Evolutionary conservation across 2,797 vertebrate species (phyloP).

Genomic region (Neosilurus hyrtlii): DNA sequence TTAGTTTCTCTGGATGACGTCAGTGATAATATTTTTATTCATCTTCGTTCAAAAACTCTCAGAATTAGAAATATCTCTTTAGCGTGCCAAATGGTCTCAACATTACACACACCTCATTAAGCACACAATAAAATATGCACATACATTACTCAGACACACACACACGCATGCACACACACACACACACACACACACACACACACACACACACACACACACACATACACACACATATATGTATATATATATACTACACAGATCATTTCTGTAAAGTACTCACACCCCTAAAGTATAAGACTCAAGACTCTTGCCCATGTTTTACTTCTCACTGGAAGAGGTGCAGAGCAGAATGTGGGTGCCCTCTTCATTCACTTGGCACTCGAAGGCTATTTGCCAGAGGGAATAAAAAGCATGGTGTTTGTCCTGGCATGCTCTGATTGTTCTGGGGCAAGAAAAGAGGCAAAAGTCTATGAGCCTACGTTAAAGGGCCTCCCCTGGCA

Average conservation of each 20-base stretch:
- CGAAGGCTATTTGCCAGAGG: slow-evolving; percentile 68
- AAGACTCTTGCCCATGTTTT: neutral
- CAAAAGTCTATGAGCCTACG: slow-evolving; percentile 56
- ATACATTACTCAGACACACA: neutral
- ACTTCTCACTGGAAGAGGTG: slow-evolving; percentile 23
- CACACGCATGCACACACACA: neutral
- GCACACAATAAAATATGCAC: slow-evolving; percentile 1
- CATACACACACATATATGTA: too few species aligned
- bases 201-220: neutral
- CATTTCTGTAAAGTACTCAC: neutral
- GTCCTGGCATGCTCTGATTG: slow-evolving; percentile 78
- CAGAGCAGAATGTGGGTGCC: slow-evolving; percentile 51
- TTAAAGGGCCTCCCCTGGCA: slow-evolving; percentile 65
- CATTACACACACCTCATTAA: slow-evolving; percentile 4
- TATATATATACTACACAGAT: too few species aligned
- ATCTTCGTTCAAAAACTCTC: neutral
- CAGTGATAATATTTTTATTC: neutral
- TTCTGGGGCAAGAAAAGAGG: slow-evolving; percentile 53
- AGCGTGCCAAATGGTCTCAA: neutral
- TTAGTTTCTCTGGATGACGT: neutral
- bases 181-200: slow-evolving; percentile 13
- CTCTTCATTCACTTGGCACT: slow-evolving; percentile 78
- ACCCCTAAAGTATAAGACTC: neutral
- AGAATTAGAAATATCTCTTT: neutral
- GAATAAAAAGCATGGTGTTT: slow-evolving; percentile 58